Base-by-base conservation (phyloP, 2,113 vertebrate species). In the Pelecanus crispus region DNA sequence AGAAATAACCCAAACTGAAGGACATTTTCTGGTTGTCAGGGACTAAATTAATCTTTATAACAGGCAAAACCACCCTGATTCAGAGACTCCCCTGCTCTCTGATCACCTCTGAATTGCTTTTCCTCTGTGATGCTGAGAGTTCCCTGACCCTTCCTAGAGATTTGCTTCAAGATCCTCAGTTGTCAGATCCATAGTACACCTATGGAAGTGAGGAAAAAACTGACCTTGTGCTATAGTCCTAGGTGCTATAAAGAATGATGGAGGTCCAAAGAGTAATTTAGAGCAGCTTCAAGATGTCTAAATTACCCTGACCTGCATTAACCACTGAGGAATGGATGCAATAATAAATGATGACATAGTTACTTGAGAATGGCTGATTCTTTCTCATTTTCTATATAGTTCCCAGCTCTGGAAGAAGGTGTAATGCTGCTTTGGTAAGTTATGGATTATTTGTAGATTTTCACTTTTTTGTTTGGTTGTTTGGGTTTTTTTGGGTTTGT, bases 1-100 rank as follows among this genome's bases (percentile, higher is more conserved):
- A 96, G 94, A 94, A 96, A 96, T 93, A 94, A 91, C 88, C 63
- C 80, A 95, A 84, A 79, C 70, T 75, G 83, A 96, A 96, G 77
- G 89, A 68, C 68, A 55, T 97, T 96, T 96, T 96, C 94, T 97
- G 92, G 70, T 81, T 96, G 91, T 94, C 95, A 96, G 86, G 80
- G 38, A 88, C 19, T 40, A 80, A 94, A 95, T 87, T 75, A 20
- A 50, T 94, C 87, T 95, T 90, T 77, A 29, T 91, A 94, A 87
- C 29, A 82, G 70, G 83, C 66, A 87, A 94, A 94, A 61, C 36
- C 77, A 81, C 16, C 15, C 47, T 63, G 77, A 40, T 90, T 91
- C 86, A 83, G 59, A 88, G 26, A 29, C 38, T 71, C 14, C 26
- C 4, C 25, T 75, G 56, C 40, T 82, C 32, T 89, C 81, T 82